Base-by-base conservation (phyloP, 2,888 invertebrate genomes). In the Cosmia pyralina region DNA sequence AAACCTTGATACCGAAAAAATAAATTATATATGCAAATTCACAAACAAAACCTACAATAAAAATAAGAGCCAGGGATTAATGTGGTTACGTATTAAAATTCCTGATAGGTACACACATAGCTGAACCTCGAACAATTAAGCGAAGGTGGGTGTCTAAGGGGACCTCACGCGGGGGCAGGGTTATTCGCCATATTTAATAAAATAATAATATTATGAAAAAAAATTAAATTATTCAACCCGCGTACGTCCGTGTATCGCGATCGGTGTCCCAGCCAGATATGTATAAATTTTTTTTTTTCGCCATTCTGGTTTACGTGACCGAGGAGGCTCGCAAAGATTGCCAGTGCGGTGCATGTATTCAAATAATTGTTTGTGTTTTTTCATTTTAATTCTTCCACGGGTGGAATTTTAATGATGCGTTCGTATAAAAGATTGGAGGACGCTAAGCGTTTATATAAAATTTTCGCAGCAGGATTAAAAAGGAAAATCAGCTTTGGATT, bases 181-280 rank as follows among this genome's bases (percentile, higher is more conserved):
- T 89, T 90, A 92, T 91, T 92, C 92, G 89, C 92, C 92, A 94
- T 94, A 94, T 94, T 93, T 92, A 93, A 93, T 93, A 92, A 89
- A 88, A 90, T 87, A 87, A 88, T 82, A 88, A 93, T 92, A 93
- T 92, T 91, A 91, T 92, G 91, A 93, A 92, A 93, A 93, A 94
- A 93, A 92, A 93, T 91, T 94, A 94, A 95, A 93, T 92, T 95
- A 96, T 96, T 96, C 96, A 85, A 78, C 83, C 90, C 91, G 92
- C 96, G 95, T 95, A 83, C 92, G 87, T 85, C 82, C 91, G 92
- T 92, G 94, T 95, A 96, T 95, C 94, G 94, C 94, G 93, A 96
- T 96, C 94, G 93, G 94, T 95, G 95, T 90, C 88, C 91, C 86
- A 90, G 92, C 90, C 95, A 94, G 94, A 94, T 93, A 90, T 86